phyloP scores from a whole-genome alignment of 2,888 invertebrate species.

The Netelia virgata region DNA sequence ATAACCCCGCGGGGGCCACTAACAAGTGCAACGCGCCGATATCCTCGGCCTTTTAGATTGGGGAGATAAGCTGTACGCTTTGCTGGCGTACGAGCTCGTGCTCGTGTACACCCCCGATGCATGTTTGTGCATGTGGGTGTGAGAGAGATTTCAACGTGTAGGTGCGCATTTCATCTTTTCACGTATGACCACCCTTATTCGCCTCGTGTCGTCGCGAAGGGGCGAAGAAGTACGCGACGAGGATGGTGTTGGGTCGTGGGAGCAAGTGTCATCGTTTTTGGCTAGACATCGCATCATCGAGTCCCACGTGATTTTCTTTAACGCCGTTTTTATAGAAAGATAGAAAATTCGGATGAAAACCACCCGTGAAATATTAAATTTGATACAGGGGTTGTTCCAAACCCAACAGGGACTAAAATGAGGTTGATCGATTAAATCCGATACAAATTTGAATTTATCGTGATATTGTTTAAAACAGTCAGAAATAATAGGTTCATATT shows the following conservation, averaged over 20 bases:
- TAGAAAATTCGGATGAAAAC: too few species aligned
- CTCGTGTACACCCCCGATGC: conserved; percentile 41
- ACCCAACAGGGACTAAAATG: too few species aligned
- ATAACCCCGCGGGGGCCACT: conserved; percentile 73
- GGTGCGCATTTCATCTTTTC: conserved; percentile 39
- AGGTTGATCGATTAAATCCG: too few species aligned
- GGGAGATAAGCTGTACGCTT: conserved; percentile 74
- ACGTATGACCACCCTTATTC: neutral
- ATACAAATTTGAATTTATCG: too few species aligned
- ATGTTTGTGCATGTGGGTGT: conserved; percentile 53
- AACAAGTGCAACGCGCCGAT: conserved; percentile 80
- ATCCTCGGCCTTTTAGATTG: conserved; percentile 79
- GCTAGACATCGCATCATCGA: neutral
- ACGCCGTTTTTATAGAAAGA: too few species aligned
- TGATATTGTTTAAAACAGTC: too few species aligned
- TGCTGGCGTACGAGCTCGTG: conserved; percentile 71
- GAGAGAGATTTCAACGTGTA: conserved; percentile 32
- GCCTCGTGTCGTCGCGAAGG: neutral
- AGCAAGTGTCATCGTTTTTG: neutral
- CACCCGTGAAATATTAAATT: too few species aligned
- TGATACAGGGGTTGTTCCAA: too few species aligned
- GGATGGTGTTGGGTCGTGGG: neutral
- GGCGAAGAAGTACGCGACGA: neutral
- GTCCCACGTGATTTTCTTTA: neutral
- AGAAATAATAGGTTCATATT: too few species aligned